These are phyloP conservation scores for Cervus canadensis DNA, from an alignment of 2,113 vertebrate species.

Conservation along the genomic window DNA sequence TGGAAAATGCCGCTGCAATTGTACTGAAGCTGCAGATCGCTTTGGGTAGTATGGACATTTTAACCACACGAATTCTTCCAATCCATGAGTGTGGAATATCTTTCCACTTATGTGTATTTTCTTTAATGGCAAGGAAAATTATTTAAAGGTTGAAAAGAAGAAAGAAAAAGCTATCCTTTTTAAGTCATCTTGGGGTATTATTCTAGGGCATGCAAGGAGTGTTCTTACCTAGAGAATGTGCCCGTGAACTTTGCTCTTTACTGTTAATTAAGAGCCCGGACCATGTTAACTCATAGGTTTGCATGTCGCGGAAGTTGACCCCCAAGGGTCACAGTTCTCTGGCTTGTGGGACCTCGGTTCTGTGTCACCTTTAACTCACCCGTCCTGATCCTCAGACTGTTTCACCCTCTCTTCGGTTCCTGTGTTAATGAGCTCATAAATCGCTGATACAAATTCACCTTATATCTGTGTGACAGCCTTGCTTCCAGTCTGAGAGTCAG, in stretches of 20 bases:
- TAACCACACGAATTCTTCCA: accelerated
- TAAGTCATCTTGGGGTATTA: accelerated
- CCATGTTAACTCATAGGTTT: not conserved
- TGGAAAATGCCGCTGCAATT: accelerated
- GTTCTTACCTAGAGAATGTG: accelerated
- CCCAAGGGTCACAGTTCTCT: not conserved
- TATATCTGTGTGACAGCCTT: not conserved
- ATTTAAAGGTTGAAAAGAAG: not conserved
- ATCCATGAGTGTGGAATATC: accelerated
- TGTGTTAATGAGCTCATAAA: not conserved
- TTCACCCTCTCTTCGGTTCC: too few relatives aligned
- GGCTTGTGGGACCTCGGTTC: not conserved
- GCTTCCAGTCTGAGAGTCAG: not conserved
- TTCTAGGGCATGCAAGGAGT: accelerated
- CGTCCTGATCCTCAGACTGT: accelerated
- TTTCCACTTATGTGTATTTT: not conserved
- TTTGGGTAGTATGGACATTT: accelerated
- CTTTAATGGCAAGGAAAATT: not conserved
- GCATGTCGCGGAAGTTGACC: not conserved
- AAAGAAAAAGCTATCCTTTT: not conserved
- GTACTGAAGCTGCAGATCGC: accelerated
- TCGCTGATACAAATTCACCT: not conserved
- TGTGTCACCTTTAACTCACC: not conserved
- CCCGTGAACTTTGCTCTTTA: not conserved
- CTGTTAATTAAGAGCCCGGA: not conserved